These are phyloP conservation scores for Leptothorax acervorum DNA, from an alignment of 2,888 invertebrate species.

Conservation along the genomic window DNA sequence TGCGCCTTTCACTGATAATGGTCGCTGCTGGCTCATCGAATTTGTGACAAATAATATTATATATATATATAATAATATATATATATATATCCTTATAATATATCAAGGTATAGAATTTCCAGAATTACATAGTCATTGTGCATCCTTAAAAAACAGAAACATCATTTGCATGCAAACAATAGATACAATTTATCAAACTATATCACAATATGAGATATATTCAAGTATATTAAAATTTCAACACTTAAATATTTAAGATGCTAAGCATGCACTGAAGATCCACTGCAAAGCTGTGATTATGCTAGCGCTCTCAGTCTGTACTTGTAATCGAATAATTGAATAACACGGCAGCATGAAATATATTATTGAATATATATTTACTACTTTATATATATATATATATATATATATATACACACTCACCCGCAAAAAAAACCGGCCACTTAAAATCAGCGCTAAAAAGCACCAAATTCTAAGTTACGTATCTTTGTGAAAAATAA, in stretches of 20 bases:
- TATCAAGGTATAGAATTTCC: conserved; percentile 73
- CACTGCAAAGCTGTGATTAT: conserved; percentile 73
- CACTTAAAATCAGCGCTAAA: too few relatives aligned
- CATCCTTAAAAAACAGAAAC: conserved; percentile 84
- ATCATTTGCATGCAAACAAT: conserved; percentile 83
- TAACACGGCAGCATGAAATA: conserved; percentile 34
- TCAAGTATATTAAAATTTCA: conserved; percentile 53
- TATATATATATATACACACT: too few relatives aligned
- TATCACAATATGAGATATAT: conserved; percentile 48
- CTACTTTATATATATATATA: conserved; percentile 15
- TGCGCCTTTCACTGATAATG: conserved; percentile 85
- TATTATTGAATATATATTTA: conserved; percentile 29
- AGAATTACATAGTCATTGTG: conserved; percentile 85
- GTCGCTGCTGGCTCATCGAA: conserved; percentile 85
- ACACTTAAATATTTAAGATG: conserved; percentile 61
- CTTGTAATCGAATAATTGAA: conserved; percentile 24
- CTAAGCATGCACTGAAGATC: conserved; percentile 72
- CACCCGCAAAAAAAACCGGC: too few relatives aligned
- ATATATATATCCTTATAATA: conserved; percentile 50
- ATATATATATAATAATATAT: conserved; percentile 59
- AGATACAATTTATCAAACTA: conserved; percentile 72
- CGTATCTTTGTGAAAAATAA: too few relatives aligned
- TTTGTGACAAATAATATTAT: conserved; percentile 72
- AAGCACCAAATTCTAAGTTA: too few relatives aligned
- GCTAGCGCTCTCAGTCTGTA: conserved; percentile 49